Percentiles rank a stretch among this genome's conserved stretches.
These are phyloP conservation scores for Notamacropus eugenii DNA, from an alignment of 2,797 vertebrate species.

Conservation along the genomic window DNA sequence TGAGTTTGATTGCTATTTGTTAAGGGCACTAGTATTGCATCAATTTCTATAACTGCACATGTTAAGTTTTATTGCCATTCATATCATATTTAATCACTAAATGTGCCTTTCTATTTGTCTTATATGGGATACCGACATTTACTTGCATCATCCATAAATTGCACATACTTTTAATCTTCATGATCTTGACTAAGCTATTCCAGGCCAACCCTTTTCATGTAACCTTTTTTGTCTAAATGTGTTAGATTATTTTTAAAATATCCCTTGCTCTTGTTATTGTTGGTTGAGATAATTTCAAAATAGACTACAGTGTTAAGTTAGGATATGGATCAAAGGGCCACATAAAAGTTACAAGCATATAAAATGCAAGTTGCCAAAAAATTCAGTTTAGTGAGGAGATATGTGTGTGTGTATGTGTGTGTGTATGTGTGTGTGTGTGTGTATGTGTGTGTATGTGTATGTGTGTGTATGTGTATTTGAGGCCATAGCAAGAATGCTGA, in stretches of 20 bases:
- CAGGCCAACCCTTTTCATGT: neutral
- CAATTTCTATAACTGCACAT: neutral
- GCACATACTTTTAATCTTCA: neutral
- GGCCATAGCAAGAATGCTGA: neutral
- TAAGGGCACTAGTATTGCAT: neutral
- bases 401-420: neutral
- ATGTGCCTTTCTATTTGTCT: neutral
- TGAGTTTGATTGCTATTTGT: neutral
- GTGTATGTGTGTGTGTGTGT: neutral
- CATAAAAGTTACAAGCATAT: slow-evolving; percentile 6
- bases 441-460: too few relatives aligned
- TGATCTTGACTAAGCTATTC: neutral
- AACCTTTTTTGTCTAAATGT: neutral
- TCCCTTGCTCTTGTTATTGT: neutral
- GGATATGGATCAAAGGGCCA: slow-evolving; percentile 38
- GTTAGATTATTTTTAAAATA: neutral
- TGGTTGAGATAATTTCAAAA: slow-evolving; percentile 33
- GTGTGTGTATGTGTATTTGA: neutral
- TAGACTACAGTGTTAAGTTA: neutral
- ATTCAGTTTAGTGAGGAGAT: slow-evolving; percentile 13
- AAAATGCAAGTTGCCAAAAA: slow-evolving; percentile 16
- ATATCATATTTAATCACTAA: neutral
- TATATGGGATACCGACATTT: neutral
- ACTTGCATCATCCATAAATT: slow-evolving; percentile 30
- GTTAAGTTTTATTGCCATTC: neutral